Evolutionary conservation across 2,888 invertebrate genomes (phyloP).

Genomic region (Geophilus truncorum): DNA sequence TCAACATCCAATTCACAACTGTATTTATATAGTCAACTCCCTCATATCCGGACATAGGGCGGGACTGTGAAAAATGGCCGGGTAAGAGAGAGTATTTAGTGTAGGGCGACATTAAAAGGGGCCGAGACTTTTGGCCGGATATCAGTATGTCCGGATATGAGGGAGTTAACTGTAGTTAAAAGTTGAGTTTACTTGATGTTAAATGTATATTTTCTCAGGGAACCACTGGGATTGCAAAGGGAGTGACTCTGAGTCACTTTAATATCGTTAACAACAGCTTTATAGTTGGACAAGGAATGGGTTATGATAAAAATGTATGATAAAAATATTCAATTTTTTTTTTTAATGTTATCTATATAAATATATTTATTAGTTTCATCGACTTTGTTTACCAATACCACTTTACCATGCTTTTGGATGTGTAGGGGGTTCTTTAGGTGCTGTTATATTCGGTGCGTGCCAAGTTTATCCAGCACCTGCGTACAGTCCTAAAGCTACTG

Average conservation of each 20-base stretch:
- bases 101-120: no score
- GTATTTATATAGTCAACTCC: no score
- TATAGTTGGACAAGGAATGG: constrained; percentile 56
- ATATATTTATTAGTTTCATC: constrained; percentile 45
- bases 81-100: no score
- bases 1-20: constrained; percentile 78
- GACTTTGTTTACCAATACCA: constrained; percentile 60
- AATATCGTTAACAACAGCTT: constrained; percentile 70
- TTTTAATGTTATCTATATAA: neutral
- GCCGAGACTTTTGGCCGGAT: no score
- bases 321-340: neutral
- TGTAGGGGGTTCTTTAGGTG: constrained; percentile 55
- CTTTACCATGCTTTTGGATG: constrained; percentile 78
- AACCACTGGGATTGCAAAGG: constrained; percentile 79
- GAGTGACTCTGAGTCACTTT: constrained; percentile 64
- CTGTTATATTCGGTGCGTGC: constrained; percentile 42
- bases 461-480: constrained; percentile 50
- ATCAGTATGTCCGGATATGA: no score
- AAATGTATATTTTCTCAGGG: constrained; percentile 56
- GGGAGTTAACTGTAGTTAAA: no score
- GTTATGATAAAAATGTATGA: constrained; percentile 50
- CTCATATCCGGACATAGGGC: no score
- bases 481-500: constrained; percentile 51
- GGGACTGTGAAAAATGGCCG: no score
- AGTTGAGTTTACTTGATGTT: no score